Conservation (phyloP, 2,797 vertebrate species). For the Labroides dimidiatus region DNA sequence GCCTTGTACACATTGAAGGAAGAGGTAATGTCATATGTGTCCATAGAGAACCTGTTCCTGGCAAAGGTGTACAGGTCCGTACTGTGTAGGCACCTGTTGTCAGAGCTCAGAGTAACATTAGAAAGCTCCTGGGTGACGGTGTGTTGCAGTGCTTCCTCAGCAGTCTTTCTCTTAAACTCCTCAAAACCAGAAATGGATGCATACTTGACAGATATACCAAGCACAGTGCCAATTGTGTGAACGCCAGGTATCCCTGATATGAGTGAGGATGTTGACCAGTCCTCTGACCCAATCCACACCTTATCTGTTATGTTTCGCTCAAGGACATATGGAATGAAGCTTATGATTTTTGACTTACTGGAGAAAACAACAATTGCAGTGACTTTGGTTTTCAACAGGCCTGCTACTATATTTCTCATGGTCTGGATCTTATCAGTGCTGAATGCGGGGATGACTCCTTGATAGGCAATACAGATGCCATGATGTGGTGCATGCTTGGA, state of each 20-base stretch:
- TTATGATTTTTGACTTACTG: constrained; percentile 70
- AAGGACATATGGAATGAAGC: constrained; percentile 81
- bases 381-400: constrained; percentile 76
- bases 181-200: constrained; percentile 77
- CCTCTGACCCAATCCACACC: constrained; percentile 90
- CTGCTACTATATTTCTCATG: constrained; percentile 74
- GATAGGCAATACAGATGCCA: constrained; percentile 86
- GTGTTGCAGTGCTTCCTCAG: constrained; percentile 35
- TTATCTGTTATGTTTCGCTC: constrained; percentile 76
- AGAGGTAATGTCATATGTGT: constrained; percentile 73
- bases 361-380: constrained; percentile 86
- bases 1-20: constrained; percentile 86
- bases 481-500: constrained; percentile 49
- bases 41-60: constrained; percentile 47
- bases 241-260: constrained; percentile 80
- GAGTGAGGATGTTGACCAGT: constrained; percentile 82
- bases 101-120: not conserved
- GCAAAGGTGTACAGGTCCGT: constrained; percentile 66
- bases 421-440: constrained; percentile 2
- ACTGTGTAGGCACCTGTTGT: constrained; percentile 71
- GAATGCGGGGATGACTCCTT: constrained; percentile 78
- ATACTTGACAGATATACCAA: constrained; percentile 82
- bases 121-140: not conserved
- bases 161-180: constrained; percentile 74
- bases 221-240: constrained; percentile 81